Conservation (phyloP, 2,113 vertebrate genomes). For the Limanda limanda region DNA sequence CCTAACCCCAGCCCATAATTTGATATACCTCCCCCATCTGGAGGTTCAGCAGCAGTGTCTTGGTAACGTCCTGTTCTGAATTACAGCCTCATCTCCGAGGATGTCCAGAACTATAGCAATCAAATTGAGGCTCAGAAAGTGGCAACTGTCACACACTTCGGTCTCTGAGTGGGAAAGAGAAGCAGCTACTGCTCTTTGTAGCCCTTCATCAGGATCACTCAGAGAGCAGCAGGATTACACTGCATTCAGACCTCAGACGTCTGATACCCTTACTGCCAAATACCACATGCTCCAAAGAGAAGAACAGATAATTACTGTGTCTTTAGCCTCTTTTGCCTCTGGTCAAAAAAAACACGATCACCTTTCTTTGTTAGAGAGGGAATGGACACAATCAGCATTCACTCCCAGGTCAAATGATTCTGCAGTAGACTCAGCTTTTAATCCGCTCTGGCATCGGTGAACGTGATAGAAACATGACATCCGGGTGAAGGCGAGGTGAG, state of each 20-base stretch:
- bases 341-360: no score
- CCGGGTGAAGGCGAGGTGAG: no score
- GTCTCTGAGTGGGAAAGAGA: slow-evolving; percentile 21
- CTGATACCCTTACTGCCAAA: slow-evolving; percentile 19
- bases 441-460: no score
- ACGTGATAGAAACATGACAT: no score
- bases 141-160: neutral
- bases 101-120: slow-evolving; percentile 14
- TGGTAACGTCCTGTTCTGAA: no score
- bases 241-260: neutral
- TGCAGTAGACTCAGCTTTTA: no score
- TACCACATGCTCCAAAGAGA: slow-evolving; percentile 5
- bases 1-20: slow-evolving; percentile 19
- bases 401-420: no score
- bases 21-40: slow-evolving; percentile 19
- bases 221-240: slow-evolving; percentile 14
- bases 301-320: neutral
- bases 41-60: slow-evolving; percentile 15
- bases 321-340: no score
- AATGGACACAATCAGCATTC: no score
- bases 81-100: slow-evolving; percentile 17
- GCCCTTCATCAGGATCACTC: slow-evolving; percentile 21
- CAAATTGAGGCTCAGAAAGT: neutral
- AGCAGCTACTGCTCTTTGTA: slow-evolving; percentile 12
- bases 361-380: no score